Evolutionary conservation across 2,113 vertebrate species (phyloP), one percentile per base, ranked within the genome.

Genomic region (Mohoua ochrocephala): DNA sequence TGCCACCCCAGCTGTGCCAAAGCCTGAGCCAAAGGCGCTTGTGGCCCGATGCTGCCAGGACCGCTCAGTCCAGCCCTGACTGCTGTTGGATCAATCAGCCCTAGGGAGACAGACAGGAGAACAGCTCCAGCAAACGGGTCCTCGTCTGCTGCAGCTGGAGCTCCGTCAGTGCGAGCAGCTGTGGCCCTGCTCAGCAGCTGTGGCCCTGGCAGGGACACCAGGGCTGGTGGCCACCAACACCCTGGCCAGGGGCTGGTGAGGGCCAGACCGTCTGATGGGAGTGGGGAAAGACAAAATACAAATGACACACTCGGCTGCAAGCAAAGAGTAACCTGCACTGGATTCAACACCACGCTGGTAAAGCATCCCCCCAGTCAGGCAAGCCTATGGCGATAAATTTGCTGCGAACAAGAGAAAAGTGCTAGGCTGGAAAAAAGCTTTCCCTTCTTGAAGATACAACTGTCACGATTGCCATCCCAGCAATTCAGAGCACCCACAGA

Each of bases 81-180:
- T 22, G 12, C 49, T 63, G 14, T 27, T 21, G 4, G 22, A 87
- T 59, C 93, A 33, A 87, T 59, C 93, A 33, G 75, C 63, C 87
- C 15, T 2, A 5, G 57, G 33, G 16, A 93, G 35, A 39, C 61
- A 26, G 68, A 42, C 79, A 74, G 84, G 26, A 87, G 70, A 68
- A 7, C 18, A 28, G 7, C 71, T 18, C 73, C 79, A 83, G 56
- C 84, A 80, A 67, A 70, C 27, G 59, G 11, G 49, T 30, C 42
- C 42, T 78, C 11, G 11, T 1, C 41, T 69, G 87, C 39, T 87
- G 91, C 97, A 96, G 96, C 93, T 94, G 97, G 64, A 92, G 80
- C 84, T 94, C 89, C 17, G 7, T 33, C 79, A 14, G 70, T 26
- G 27, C 0, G 10, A 79, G 87, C 95, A 96, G 69, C 94, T 78